These are phyloP conservation scores for Circaetus cinerascens DNA, from an alignment of 2,113 vertebrate species.

Conservation along the genomic window DNA sequence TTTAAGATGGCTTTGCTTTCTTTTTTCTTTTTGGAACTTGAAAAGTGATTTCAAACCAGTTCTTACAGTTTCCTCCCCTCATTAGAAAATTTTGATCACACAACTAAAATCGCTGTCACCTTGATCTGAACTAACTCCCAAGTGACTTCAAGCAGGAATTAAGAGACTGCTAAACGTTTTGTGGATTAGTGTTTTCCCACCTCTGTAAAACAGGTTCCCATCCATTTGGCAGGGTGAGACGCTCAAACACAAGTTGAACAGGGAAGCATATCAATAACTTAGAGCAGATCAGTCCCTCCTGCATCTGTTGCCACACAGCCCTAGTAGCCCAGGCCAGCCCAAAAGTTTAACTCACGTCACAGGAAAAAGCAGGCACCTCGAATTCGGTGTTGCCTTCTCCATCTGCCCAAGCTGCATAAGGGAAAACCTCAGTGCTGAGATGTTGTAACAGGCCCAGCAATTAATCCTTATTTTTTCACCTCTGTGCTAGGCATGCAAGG, in stretches of 20 bases:
- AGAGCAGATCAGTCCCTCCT: background rate
- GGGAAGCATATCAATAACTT: background rate
- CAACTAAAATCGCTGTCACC: background rate
- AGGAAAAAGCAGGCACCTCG: background rate
- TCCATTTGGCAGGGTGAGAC: background rate
- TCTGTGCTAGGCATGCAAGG: background rate
- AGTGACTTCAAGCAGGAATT: background rate
- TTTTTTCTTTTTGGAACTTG: slow-evolving; percentile 27
- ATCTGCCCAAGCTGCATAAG: background rate
- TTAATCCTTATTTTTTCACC: background rate
- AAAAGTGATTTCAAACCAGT: slow-evolving; percentile 55
- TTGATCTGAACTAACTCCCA: background rate
- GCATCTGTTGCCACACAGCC: background rate
- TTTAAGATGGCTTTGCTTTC: slow-evolving; percentile 32
- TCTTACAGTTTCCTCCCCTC: slow-evolving; percentile 34
- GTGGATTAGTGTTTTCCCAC: background rate
- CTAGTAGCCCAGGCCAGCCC: background rate
- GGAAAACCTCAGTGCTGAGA: background rate
- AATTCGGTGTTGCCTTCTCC: background rate
- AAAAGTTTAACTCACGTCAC: background rate
- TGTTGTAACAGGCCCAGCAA: fast-evolving
- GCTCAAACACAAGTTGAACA: background rate
- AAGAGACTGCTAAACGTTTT: background rate
- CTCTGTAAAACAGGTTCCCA: background rate
- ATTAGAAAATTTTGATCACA: slow-evolving; percentile 59